Percentiles rank a stretch among this genome's conserved stretches.
These are phyloP conservation scores for Volucella bombylans DNA, from an alignment of 2,888 invertebrate species.

Conservation along the genomic window DNA sequence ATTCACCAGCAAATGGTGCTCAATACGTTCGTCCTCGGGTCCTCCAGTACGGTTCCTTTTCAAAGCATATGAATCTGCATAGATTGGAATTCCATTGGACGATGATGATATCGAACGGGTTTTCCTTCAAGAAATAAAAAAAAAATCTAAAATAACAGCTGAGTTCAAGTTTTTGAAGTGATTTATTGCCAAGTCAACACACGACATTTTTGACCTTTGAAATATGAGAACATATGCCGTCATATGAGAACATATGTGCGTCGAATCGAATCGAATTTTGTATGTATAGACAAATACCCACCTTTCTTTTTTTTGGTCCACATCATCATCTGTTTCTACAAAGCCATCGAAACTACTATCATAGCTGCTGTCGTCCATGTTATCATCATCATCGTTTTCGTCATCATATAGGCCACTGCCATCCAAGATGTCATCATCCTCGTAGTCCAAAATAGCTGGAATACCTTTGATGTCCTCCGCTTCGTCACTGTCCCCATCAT, in stretches of 20 bases:
- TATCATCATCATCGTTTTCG: constrained; percentile 58
- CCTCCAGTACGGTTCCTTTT: constrained; percentile 74
- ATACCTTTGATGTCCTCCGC: constrained; percentile 43
- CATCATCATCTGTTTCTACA: constrained; percentile 77
- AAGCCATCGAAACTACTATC: constrained; percentile 76
- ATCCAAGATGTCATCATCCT: constrained; percentile 70
- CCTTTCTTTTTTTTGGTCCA: constrained; percentile 77
- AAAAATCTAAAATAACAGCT: neutral
- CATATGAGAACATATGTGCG: neutral
- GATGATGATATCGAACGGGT: constrained; percentile 80
- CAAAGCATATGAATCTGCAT: constrained; percentile 79
- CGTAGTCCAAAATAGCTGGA: constrained; percentile 72
- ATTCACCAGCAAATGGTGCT: constrained; percentile 63
- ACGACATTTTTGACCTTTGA: constrained; percentile 45
- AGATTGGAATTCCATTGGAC: constrained; percentile 80
- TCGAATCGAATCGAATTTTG: no score
- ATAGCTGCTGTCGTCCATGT: constrained; percentile 53
- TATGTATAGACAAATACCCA: constrained; percentile 47
- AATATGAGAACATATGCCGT: neutral
- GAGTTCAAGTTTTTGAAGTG: constrained; percentile 9
- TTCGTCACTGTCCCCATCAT: constrained; percentile 24
- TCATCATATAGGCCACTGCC: constrained; percentile 57
- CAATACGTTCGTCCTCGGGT: constrained; percentile 64
- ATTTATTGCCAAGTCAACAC: constrained; percentile 46
- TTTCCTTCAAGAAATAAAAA: constrained; percentile 75